phyloP scores from a whole-genome alignment of 2,888 invertebrate species.

The Zaprionus bogoriensis region DNA sequence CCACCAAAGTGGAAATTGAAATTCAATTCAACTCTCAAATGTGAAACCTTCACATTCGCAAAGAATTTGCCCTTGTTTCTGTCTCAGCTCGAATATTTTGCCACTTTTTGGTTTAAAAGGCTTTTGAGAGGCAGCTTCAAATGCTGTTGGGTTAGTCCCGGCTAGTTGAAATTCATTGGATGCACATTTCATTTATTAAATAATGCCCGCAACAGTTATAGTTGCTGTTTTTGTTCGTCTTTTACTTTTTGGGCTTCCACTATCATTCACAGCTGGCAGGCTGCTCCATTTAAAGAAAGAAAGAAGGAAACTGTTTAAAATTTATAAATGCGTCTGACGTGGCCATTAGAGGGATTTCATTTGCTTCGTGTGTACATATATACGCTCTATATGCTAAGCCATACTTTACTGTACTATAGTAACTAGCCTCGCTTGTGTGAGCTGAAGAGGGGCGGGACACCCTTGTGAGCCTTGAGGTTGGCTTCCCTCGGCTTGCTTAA shows the following conservation, averaged over 20 bases:
- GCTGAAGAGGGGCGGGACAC: conserved; percentile 3
- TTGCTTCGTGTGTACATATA: conserved; percentile 19
- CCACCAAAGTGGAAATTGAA: too few species aligned
- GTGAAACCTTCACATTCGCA: not conserved
- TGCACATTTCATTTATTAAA: conserved; percentile 64
- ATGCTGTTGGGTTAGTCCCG: too few species aligned
- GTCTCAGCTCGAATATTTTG: not conserved
- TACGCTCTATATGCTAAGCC: not conserved
- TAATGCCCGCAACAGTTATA: conserved; percentile 24
- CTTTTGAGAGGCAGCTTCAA: conserved; percentile 7
- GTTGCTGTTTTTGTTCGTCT: not conserved
- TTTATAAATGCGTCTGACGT: conserved; percentile 64
- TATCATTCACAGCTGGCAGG: conserved; percentile 22
- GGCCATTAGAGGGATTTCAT: conserved; percentile 51
- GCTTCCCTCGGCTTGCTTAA: conserved; percentile 37
- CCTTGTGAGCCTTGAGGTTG: conserved; percentile 25
- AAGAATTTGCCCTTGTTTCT: not conserved
- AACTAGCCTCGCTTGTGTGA: not conserved
- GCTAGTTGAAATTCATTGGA: conserved; percentile 61
- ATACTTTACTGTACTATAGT: not conserved
- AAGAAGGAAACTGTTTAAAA: conserved; percentile 75
- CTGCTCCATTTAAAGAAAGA: conserved; percentile 24
- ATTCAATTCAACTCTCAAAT: not conserved
- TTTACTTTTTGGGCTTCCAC: conserved; percentile 1
- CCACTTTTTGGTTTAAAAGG: conserved; percentile 16